These are phyloP conservation scores for Ceratina japonica DNA, from an alignment of 1,140 invertebrate species.

Conservation along the genomic window DNA sequence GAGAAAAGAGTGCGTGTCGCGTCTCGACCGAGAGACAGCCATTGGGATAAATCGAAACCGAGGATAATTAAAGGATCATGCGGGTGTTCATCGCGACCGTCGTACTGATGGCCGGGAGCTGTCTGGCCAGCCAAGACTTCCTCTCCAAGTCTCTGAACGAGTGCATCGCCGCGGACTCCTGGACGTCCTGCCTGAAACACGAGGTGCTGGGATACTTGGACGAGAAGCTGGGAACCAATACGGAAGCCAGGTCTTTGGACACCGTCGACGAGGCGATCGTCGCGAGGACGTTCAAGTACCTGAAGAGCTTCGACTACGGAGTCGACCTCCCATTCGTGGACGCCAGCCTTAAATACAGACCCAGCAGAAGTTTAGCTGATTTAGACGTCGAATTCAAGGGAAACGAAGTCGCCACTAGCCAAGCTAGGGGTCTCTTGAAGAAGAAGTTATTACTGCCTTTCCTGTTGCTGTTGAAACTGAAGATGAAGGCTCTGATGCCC, in stretches of 20 bases:
- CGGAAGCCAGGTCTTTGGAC: conserved; percentile 80
- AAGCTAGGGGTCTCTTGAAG: conserved; percentile 86
- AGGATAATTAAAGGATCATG: conserved; percentile 59
- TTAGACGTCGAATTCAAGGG: conserved; percentile 85
- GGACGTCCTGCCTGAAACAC: conserved; percentile 85
- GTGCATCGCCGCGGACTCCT: conserved; percentile 84
- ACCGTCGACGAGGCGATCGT: conserved; percentile 88
- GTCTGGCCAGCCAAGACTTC: conserved; percentile 80
- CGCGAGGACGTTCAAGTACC: conserved; percentile 84
- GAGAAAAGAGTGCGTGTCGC: too few relatives aligned
- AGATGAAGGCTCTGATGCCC: conserved; percentile 90
- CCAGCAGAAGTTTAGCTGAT: conserved; percentile 75
- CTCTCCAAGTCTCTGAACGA: conserved; percentile 85
- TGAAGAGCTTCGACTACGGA: conserved; percentile 86
- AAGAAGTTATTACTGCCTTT: conserved; percentile 90
- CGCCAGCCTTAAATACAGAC: conserved; percentile 76
- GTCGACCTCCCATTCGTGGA: conserved; percentile 83
- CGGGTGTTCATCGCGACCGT: conserved; percentile 64
- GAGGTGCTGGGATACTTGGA: conserved; percentile 87
- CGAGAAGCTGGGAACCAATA: conserved; percentile 82
- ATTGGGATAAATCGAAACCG: background rate
- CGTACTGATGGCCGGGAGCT: conserved; percentile 61
- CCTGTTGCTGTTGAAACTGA: conserved; percentile 88
- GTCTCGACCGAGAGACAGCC: background rate
- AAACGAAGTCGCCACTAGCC: conserved; percentile 84